Percentiles rank a stretch among this genome's conserved stretches.
phyloP scores from a whole-genome alignment of 2,797 vertebrate genomes.

The Phalanger gymnotis region DNA sequence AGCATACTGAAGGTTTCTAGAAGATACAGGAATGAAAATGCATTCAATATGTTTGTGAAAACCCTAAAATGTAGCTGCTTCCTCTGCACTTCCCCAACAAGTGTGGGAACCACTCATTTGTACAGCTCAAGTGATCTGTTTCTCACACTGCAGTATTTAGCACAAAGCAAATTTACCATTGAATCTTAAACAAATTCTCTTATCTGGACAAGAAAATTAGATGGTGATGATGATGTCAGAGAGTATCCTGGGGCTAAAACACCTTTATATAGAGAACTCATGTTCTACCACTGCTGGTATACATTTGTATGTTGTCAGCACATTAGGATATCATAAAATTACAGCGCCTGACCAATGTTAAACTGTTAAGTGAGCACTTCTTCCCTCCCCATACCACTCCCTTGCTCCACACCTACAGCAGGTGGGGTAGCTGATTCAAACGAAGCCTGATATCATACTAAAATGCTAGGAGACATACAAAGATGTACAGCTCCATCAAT shows the following conservation, averaged over 20 bases:
- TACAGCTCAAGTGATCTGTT: conserved; percentile 55
- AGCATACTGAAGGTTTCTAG: not conserved
- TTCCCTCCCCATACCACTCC: not conserved
- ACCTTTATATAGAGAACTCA: not conserved
- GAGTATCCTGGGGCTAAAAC: not conserved
- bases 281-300: not conserved
- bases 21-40: conserved; percentile 54
- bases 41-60: conserved; percentile 64
- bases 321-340: not conserved
- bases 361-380: not conserved
- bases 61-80: conserved; percentile 61
- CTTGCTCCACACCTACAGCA: not conserved
- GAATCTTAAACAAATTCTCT: not conserved
- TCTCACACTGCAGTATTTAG: conserved; percentile 55
- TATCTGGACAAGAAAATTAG: conserved; percentile 55
- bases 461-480: not conserved
- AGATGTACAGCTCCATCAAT: not conserved
- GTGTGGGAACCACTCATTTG: conserved; percentile 68
- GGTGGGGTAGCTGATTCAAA: not conserved
- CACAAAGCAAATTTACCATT: conserved; percentile 40
- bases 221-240: not conserved
- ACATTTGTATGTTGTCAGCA: not conserved
- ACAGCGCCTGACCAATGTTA: not conserved
- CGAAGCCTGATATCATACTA: not conserved
- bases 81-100: conserved; percentile 51